These are phyloP conservation scores for Xiphophorus maculatus DNA, from an alignment of 2,113 vertebrate species.

Conservation along the genomic window DNA sequence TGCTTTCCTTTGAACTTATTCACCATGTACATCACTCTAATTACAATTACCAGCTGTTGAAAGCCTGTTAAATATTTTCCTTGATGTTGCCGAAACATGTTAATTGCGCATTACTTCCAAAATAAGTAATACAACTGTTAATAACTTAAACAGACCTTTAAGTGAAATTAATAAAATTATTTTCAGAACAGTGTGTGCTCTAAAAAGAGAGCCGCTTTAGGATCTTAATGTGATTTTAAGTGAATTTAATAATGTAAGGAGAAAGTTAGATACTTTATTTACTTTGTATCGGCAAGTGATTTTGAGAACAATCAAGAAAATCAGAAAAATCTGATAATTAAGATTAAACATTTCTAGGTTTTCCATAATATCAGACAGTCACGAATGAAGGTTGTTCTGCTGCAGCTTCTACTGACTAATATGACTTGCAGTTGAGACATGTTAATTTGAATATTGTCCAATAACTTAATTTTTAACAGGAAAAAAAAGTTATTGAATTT, in stretches of 20 bases:
- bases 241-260: too few species aligned
- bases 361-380: too few species aligned
- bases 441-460: background rate
- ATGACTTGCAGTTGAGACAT: conserved; percentile 15
- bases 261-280: too few species aligned
- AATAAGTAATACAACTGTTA: background rate
- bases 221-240: too few species aligned
- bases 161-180: background rate
- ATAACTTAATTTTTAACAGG: background rate
- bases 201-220: background rate
- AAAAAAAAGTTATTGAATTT: background rate
- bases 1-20: too few species aligned
- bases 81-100: background rate
- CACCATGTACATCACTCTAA: background rate
- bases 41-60: background rate
- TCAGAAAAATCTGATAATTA: too few species aligned
- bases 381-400: conserved; percentile 25
- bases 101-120: conserved; percentile 15
- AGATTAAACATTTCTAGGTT: too few species aligned
- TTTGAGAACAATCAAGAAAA: too few species aligned
- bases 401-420: conserved; percentile 29
- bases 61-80: conserved; percentile 10
- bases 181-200: background rate
- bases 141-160: background rate
- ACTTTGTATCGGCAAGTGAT: too few species aligned